These are phyloP conservation scores for Pseudolaguvia tuberculata DNA, from an alignment of 2,113 vertebrate species.

Conservation along the genomic window DNA sequence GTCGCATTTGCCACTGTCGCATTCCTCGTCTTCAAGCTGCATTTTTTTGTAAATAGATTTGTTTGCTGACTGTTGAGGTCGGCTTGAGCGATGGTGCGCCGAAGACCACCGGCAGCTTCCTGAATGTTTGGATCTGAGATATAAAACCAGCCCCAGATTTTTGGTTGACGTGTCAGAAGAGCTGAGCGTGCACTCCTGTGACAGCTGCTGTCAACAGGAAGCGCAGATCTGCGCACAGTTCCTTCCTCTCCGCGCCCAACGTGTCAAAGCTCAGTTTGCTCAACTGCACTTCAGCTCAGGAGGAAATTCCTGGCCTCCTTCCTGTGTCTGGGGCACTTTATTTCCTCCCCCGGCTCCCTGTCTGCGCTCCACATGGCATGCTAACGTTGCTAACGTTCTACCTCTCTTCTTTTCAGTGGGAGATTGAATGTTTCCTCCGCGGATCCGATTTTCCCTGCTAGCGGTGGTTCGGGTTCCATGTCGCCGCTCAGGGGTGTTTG, in stretches of 20 bases:
- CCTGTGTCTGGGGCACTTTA: constrained; percentile 44
- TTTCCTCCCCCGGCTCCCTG: background rate
- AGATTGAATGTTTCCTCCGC: constrained; percentile 20
- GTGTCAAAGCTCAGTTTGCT: constrained; percentile 32
- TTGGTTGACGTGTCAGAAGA: constrained; percentile 6
- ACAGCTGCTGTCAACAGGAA: constrained; percentile 65
- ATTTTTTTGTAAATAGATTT: constrained; percentile 7
- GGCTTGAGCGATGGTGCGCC: background rate
- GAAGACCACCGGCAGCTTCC: constrained; percentile 1
- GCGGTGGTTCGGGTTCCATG: constrained; percentile 25
- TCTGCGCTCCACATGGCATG: constrained; percentile 11
- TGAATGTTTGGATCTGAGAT: background rate
- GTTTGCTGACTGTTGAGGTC: background rate
- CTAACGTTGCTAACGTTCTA: constrained; percentile 23
- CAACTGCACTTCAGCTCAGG: constrained; percentile 53
- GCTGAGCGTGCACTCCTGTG: background rate
- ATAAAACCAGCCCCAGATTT: constrained; percentile 8
- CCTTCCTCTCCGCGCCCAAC: constrained; percentile 55
- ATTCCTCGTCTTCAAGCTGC: background rate
- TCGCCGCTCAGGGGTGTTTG: constrained; percentile 41
- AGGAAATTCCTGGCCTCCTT: constrained; percentile 44
- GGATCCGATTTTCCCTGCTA: constrained; percentile 49
- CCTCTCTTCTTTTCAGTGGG: constrained; percentile 1
- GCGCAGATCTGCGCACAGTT: constrained; percentile 60
- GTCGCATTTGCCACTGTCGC: too few relatives aligned